Base-by-base conservation (phyloP, 2,888 invertebrate species). In the Parelbella ahira region DNA sequence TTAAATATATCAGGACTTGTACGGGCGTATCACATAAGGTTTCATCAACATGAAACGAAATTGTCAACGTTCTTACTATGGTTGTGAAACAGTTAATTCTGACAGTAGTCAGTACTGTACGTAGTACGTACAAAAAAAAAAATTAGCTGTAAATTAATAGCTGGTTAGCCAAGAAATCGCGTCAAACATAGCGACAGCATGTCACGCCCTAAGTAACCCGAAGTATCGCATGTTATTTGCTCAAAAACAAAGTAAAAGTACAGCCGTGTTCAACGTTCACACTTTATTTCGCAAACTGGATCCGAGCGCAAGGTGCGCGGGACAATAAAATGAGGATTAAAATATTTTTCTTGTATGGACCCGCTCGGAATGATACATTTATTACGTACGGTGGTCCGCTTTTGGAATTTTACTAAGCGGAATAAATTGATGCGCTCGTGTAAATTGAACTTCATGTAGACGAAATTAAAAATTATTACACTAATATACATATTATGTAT, bases 301-400 rank as follows among this genome's bases (percentile, higher is more conserved):
- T 34, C 27, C 10, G 20, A 12, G 12, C 11, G 34, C 42, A 42
- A 42, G 42, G 42, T 42, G 42, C 21, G 15, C 28, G 11, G 42
- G 42, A 42, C 42, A 42, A 42, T 42, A 42, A 42, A 42, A 42
- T 42, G 28, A 34, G 23, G 42, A 42, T 42, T 42, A 42, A 42
- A 42, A 42, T 42, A 34, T 42, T 42, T 37, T 34, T 34, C 42
- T 28, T 34, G 33, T 28, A 42, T 12, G 27, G 41, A 20, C 3
- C 23, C 9, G 32, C 20, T 21, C 4, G 7, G 15, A 33, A 28
- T 23, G 25, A 38, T 38, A 18, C 30, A 24, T 20, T 7, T 15
- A 12, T 8, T 3, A 28, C 4, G 7, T 4, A 25, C 9, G 12
- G 23, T 5, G 23, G 23, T 23, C 8, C 15, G 24, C 24, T 25